Percentiles rank a stretch among this genome's conserved stretches.
phyloP scores from a whole-genome alignment of 2,113 vertebrate species.

The Elaphurus davidianus region DNA sequence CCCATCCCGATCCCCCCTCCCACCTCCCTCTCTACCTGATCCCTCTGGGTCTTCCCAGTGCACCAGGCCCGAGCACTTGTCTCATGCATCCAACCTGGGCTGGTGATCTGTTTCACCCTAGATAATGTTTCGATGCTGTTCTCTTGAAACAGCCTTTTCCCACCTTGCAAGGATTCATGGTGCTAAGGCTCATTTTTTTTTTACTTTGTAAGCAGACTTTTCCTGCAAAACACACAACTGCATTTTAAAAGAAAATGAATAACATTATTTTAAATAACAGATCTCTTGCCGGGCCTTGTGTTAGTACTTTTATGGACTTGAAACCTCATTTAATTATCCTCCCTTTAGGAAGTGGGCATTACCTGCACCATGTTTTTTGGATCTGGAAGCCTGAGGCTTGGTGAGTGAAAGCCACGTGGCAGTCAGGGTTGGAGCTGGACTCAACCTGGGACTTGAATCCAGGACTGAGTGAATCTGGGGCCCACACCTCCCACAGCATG shows the following conservation, averaged over 20 bases:
- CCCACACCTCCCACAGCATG: accelerated
- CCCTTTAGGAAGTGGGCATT: background rate
- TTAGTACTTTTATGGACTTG: background rate
- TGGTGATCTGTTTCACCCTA: too few relatives aligned
- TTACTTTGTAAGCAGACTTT: background rate
- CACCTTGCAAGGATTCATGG: too few relatives aligned
- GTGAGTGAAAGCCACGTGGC: accelerated
- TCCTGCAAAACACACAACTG: background rate
- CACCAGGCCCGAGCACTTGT: too few relatives aligned
- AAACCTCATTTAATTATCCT: background rate
- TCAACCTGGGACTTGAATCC: background rate
- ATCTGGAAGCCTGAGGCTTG: background rate
- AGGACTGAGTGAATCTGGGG: accelerated
- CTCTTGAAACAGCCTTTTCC: background rate
- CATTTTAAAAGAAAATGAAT: too few relatives aligned
- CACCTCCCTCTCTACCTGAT: too few relatives aligned
- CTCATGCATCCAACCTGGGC: too few relatives aligned
- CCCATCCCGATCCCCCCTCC: too few relatives aligned
- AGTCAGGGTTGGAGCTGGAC: background rate
- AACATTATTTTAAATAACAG: background rate
- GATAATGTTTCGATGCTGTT: too few relatives aligned
- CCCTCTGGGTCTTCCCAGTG: too few relatives aligned
- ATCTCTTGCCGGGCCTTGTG: background rate
- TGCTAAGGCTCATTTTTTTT: background rate
- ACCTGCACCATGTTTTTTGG: too few relatives aligned